Base-by-base conservation (phyloP, 2,888 invertebrate species). In the Drosophila maculinotata region DNA sequence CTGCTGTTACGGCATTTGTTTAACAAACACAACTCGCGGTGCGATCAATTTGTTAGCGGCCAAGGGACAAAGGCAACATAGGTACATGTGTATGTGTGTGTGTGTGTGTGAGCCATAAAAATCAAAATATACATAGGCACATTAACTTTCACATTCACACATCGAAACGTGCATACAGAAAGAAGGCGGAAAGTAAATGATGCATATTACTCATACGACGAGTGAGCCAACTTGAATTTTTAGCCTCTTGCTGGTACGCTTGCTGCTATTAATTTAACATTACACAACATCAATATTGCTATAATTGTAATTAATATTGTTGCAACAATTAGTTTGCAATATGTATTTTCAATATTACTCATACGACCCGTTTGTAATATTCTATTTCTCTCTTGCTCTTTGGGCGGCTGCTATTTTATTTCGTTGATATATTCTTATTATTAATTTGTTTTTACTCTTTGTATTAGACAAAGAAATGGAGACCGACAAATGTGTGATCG, bases 41-140 rank as follows among this genome's bases (percentile, higher is more conserved):
- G 9, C 3, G 33, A 20, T 31, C 14, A 23, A 17, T 30, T 23
- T 35, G 35, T 14, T 15, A 9, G 25, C 52, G 10, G 9, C 25
- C 28, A 36, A 52, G 49, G 52, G 36, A 60, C 44, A 67, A 66
- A 33, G n/a, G 30, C 12, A 20, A 8, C 59, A 31, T 20, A 10
- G 12, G 25, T 12, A 36, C 30, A 23, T 28, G 33, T 12, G n/a
- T 17, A 10, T 10, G 17, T 33, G 10, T 8, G 14, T 20, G 10
- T 14, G 26, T n/a, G 26, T 17, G 7, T 51, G 58, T 26, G 35
- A 31, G 52, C 26, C n/a, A 33, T 39, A 38, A 14, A 45, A 45
- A 42, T 31, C 39, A 59, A 14, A 41, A 41, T 15, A 39, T 8
- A 41, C 4, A 26, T 17, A 17, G 0, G 20, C 6, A 17, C 1